These are phyloP conservation scores for Parnassius smintheus DNA, from an alignment of 2,888 invertebrate genomes.

Conservation along the genomic window DNA sequence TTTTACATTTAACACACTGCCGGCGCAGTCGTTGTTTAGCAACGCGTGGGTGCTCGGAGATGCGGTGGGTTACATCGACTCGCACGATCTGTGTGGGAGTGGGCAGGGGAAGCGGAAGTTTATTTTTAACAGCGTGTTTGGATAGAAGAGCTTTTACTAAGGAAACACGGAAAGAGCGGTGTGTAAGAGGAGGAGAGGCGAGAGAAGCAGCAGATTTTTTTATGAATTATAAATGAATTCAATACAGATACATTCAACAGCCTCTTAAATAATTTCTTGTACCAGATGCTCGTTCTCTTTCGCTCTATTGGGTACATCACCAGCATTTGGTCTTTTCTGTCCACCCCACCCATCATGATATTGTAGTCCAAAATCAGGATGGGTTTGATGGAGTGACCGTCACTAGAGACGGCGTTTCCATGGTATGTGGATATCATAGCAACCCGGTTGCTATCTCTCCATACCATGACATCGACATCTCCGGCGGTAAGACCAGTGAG, in stretches of 20 bases:
- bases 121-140: too few species aligned
- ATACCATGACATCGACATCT: neutral
- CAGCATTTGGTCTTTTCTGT: too few species aligned
- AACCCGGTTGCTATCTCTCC: slow-evolving; percentile 5
- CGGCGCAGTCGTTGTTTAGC: too few species aligned
- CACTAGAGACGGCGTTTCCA: neutral
- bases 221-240: slow-evolving; percentile 3
- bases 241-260: slow-evolving; percentile 14
- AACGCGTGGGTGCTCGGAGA: too few species aligned
- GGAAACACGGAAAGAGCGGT: too few species aligned
- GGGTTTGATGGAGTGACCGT: neutral
- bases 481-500: too few species aligned
- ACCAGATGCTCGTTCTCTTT: slow-evolving; percentile 4
- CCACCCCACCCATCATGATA: slow-evolving; percentile 17
- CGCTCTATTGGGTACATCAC: slow-evolving; percentile 10
- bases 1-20: too few species aligned
- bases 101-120: too few species aligned
- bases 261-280: slow-evolving; percentile 7
- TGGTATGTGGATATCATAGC: slow-evolving; percentile 4
- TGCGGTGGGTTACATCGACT: too few species aligned
- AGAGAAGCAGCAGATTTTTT: slow-evolving; percentile 4
- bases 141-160: too few species aligned
- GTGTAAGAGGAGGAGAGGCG: neutral
- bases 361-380: slow-evolving; percentile 20
- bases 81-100: too few species aligned